A percentile compares a stretch with the other conserved stretches of the same genome.
phyloP scores from a whole-genome alignment of 2,113 vertebrate genomes.

The Pongo pygmaeus region DNA sequence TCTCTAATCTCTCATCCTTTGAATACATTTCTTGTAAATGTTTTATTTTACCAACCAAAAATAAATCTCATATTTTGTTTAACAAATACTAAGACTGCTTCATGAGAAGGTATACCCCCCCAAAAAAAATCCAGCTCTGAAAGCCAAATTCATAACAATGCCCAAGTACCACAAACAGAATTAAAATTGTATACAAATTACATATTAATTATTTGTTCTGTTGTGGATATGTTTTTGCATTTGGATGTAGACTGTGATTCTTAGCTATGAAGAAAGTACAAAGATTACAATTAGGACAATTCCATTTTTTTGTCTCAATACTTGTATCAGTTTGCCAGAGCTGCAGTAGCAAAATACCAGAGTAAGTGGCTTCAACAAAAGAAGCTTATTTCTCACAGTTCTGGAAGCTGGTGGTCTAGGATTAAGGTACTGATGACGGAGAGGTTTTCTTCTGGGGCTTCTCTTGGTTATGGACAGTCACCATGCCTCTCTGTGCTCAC shows the following conservation, averaged over 20 bases:
- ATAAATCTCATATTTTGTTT: neutral
- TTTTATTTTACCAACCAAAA: constrained; percentile 12
- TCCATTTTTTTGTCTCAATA: neutral
- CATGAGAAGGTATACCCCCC: neutral
- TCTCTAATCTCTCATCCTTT: neutral
- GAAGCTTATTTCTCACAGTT: too few species aligned
- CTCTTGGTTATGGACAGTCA: neutral
- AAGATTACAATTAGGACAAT: neutral
- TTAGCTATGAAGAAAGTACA: neutral
- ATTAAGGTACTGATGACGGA: too few species aligned
- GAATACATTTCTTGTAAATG: neutral
- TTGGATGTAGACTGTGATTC: neutral
- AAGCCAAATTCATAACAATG: neutral
- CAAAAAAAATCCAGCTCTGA: neutral
- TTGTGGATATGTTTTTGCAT: neutral
- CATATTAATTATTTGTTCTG: neutral
- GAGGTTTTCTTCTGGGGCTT: neutral
- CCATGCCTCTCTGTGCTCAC: neutral
- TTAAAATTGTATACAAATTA: neutral
- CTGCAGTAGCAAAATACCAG: neutral
- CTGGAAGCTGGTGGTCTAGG: too few species aligned
- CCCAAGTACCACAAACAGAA: neutral
- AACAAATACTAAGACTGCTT: neutral
- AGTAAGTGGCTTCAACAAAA: too few species aligned
- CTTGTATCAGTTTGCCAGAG: neutral